Evolutionary conservation across 2,888 invertebrate genomes (phyloP), one percentile per base, ranked within the genome.

Genomic region (Shargacucullia verbasci): DNA sequence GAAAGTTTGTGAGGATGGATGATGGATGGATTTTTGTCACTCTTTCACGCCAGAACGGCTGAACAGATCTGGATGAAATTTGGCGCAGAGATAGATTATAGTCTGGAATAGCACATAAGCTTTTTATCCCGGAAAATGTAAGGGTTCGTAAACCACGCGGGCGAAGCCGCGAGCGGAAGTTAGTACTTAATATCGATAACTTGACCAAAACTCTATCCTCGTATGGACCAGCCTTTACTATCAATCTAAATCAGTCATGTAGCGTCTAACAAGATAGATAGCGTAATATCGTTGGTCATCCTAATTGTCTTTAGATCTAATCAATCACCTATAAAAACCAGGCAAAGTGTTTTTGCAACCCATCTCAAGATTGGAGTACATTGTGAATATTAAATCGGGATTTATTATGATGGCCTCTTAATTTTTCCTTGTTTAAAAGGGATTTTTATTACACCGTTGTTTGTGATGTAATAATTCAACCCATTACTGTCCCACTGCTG

Each of bases 221-320:
- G n/a, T 59, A 34, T 14, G 25, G 67, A 56, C 43, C 3, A 43
- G 50, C 27, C 34, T 13, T 7, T n/a, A 33, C 73, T 62, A 73
- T 78, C 75, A 72, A 77, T 70, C 71, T 73, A 72, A 70, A 78
- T 73, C 70, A 68, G 58, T 70, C 67, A 60, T 65, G 39, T 50
- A 45, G 47, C 50, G 37, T 55, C 49, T 53, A 46, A 54, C 64
- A 80, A 83, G 85, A 87, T 78, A 72, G 86, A 88, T 87, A 72
- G 79, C 59, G 73, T 79, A 77, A 85, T 85, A 85, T 79, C 76
- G 79, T 59, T 76, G 81, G 73, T 78, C 79, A 78, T 82, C 85
- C 82, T 88, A 86, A 88, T 88, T 88, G 83, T 84, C 70, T 72
- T 55, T 48, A 60, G 55, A 61, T 59, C 67, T 61, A 67, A 78